Base-by-base conservation (phyloP, 2,797 vertebrate genomes). In the Chromobotia macracanthus region DNA sequence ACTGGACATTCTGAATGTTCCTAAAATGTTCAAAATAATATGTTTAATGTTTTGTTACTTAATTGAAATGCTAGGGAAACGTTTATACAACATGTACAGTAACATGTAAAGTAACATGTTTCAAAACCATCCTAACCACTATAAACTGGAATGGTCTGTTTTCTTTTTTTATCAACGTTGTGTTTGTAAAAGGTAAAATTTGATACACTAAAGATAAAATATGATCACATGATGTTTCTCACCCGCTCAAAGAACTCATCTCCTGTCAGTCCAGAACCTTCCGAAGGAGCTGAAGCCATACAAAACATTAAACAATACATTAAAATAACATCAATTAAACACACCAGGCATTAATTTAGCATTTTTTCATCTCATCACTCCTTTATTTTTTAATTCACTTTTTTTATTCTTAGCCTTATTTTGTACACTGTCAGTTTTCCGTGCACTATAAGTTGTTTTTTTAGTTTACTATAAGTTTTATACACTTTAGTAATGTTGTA, bases 221-320 rank as follows among this genome's bases (percentile, higher is more conserved):
- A n/a, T 46, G 23, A 19, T 31, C 31, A 31, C 31, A 72, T 10
- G 19, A 53, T 55, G 12, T 25, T 86, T 19, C 91, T 92, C 86
- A 95, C 94, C 82, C 89, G 91, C 68, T 93, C 86, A 84, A 95
- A 95, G 86, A 95, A 95, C 83, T 93, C 89, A 80, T 94, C 89
- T 41, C 93, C 93, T 9, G 89, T 91, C 77, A 91, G 82, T 8
- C 79, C 81, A 4, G 87, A 84, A 31, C 82, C 88, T 3, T 87
- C 83, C 64, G 86, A 84, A 44, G 90, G 91, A 85, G 88, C 93
- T 95, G 83, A 38, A 90, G 58, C 87, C 51, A 86, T 19, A 84
- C 1, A 44, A 76, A 73, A 64, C 50, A 21, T 16, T 31, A 15
- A 55, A 51, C n/a, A 50, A 75, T 53, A 55, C 21, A 48, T 64